Base-by-base conservation (phyloP, 2,888 invertebrate genomes). In the Drosophila incognita region DNA sequence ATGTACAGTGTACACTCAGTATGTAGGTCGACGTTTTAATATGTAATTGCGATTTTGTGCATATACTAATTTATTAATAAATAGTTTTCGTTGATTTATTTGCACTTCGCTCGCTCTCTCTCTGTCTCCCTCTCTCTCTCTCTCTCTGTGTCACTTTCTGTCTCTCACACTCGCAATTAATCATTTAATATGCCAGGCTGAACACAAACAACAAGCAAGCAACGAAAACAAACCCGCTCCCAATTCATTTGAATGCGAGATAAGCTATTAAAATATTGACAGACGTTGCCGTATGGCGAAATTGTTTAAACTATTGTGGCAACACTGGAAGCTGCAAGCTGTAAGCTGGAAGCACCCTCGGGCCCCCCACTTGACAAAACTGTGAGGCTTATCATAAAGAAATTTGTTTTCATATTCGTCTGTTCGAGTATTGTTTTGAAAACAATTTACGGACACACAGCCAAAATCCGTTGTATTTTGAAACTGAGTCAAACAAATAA, bases 241-340 rank as follows among this genome's bases (percentile, higher is more conserved):
- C 49, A 64, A 67, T 66, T 42, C 75, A 72, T 48, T 29, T 61
- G 42, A 69, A 54, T 49, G 65, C 63, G 67, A 66, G 87, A 87
- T 87, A 87, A 90, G 87, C 90, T 70, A 88, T 88, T 73, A 85
- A 88, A 87, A 89, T 90, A 89, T 83, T 87, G 87, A 82, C 77
- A 77, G 74, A 60, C 77, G 74, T 60, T 62, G 71, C 74, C 77
- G 58, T 64, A 86, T 87, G 88, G 86, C 88, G 81, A 87, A 87
- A 87, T 89, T 87, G 78, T 86, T 86, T 80, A 75, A 87, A 83
- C 83, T 83, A 78, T 70, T 65, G 54, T 27, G 38, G 53, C 52
- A 58, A 68, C 36, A 51, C 42, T 54, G 52, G 57, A 33, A 60
- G 46, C 68, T 33, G 58, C 38, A 58, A 67, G 51, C 60, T 33